Percentiles rank a stretch among this genome's conserved stretches.
phyloP scores from a whole-genome alignment of 2,113 vertebrate genomes.

The zebrafish (Danio rerio) region GRCz12tu NC_133180.1:19976001-19976500 shows the following conservation, averaged over 20 bases:
- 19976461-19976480: not conserved
- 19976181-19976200: not conserved
- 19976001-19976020: too few relatives aligned
- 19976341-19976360: not conserved
- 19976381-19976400: too few relatives aligned
- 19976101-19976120: not conserved
- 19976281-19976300: not conserved
- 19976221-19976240: slow-evolving; percentile 11
- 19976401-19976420: too few relatives aligned
- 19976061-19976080: not conserved
- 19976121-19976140: slow-evolving; percentile 28
- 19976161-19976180: not conserved
- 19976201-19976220: not conserved
- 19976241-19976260: not conserved
- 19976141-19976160: not conserved
- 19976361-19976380: not conserved
- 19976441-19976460: slow-evolving; percentile 22
- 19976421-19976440: slow-evolving; percentile 4
- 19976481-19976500: not conserved
- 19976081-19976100: slow-evolving; percentile 18
- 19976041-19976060: not conserved
- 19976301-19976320: not conserved
- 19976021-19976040: not conserved
- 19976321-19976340: not conserved
- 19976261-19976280: not conserved